Evolutionary conservation across 1,140 invertebrate species (phyloP), one percentile per base, ranked within the genome.

Genomic region (Cydia pomonella): DNA sequence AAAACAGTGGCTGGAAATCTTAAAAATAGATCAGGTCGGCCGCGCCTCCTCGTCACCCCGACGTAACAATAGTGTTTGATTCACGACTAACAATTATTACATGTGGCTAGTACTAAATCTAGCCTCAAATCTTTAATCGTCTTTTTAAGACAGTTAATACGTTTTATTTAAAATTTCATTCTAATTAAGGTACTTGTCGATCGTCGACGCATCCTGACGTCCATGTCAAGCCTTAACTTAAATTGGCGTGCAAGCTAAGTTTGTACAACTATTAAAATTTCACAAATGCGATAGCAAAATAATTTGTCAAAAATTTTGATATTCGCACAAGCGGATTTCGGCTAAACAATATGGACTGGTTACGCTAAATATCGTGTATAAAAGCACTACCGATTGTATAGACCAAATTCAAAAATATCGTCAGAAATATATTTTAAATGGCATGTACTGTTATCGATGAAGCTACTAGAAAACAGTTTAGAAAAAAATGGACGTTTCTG

Each of bases 271-370:
- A 77, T 76, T 75, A 90, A 87, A 88, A 87, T 66, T 84, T 87
- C 77, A 86, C 82, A 87, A 53, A 87, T 86, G 84, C 84, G 79
- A 85, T 92, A 90, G 91, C 91, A 93, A 93, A 93, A 92, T 92
- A 93, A 92, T 80, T 89, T 85, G 82, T 86, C 78, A 82, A 88
- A 91, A 88, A 88, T 87, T 87, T 89, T 86, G 84, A 85, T 84
- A 77, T 84, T 81, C 80, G 83, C 84, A 85, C 79, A 92, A 91
- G 90, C 89, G 84, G 82, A 84, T 90, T 87, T 90, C 84, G 86
- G 90, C 91, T 93, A 93, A 93, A 93, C 80, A 92, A 93, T 91
- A 93, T 93, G 91, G 91, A 93, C 89, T 87, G 88, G 85, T 87
- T 85, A 83, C 80, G 89, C 89, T 91, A 91, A 92, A 91, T 87